Evolutionary conservation across 2,888 invertebrate species (phyloP), one percentile per base, ranked within the genome.

Genomic region (Scaptomyza tumidula): DNA sequence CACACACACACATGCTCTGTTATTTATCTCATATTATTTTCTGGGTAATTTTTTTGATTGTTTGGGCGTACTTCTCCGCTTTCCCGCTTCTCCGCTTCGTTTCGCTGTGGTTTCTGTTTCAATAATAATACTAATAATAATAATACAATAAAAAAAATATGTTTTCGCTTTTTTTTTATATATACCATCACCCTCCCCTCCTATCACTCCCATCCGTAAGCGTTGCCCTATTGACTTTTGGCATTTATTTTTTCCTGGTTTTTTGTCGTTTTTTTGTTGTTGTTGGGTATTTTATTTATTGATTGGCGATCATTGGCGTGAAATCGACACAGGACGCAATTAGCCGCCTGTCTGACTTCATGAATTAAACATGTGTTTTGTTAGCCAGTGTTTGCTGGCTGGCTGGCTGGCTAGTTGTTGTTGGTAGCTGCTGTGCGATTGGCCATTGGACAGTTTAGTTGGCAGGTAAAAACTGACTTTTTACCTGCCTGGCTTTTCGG

Each of bases 301-400:
- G 86, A 84, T 85, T 86, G 84, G 79, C 80, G 71, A 73, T 80
- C 80, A 80, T 73, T 71, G 81, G 80, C 80, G 78, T 81, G 81
- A 81, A 81, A 81, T 81, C 60, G 79, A 80, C 62, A 63, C 85
- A 67, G 71, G 80, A 74, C 75, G 75, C 77, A 77, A 77, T 77
- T 77, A 77, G 74, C 70, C 70, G 75, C 75, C 67, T 72, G 76
- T 73, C 62, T 72, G 76, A 31, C 64, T 58, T 35, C 45, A 75
- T 76, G 76, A 68, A 75, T 72, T 63, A 73, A 77, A 77, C 77
- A 78, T 77, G 71, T 77, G 77, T 66, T 62, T 55, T 66, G 49
- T 33, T 45, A 55, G 68, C 5, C 57, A 33, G 45, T 54, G 54
- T 14, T 14, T 35, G 71, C 14, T 14, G 52, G 66, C 59, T 45